Evolutionary conservation across 2,888 invertebrate species (phyloP), one percentile per base, ranked within the genome.

Genomic region (Parasteatoda lunata): DNA sequence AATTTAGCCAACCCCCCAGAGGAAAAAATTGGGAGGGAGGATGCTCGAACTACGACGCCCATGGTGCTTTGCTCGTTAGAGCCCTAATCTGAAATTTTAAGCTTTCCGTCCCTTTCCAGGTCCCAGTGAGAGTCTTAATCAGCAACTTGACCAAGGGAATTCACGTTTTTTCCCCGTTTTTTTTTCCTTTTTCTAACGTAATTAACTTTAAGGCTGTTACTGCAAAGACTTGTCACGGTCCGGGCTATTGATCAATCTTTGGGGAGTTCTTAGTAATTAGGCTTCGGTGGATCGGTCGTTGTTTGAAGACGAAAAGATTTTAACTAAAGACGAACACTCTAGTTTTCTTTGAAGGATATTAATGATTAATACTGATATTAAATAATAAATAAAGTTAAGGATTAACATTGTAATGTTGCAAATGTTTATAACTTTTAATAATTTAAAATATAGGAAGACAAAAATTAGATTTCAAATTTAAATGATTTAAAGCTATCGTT

Each of bases 201-300:
- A 68, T 68, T 68, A 68, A 68, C 68, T 68, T 68, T 68, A 68
- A 68, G 68, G 68, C 68, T 11, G 68, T 59, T 59, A 59, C 11
- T 59, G n/a, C 59, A 59, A 59, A n/a, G 11, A 59, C 59, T 59
- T 59, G 59, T 59, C 59, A 59, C 59, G n/a, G 30, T 59, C 59
- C 59, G 59, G 59, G 59, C n/a, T 59, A 59, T 59, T 59, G 59
- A 59, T 59, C 59, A 59, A 59, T 59, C 59, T 59, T 59, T 59
- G n/a, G 59, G 59, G 59, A 59, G 59, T 59, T 59, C 59, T 59
- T 4, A 59, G 59, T 59, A 59, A 59, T 59, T 59, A 59, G 59
- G 59, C 59, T 59, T 59, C 59, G n/a, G 11, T n/a, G 59, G n/a
- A 9, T 4, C 9, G n/a, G 59, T 59, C 59, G 59, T 59, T 59